Conservation (phyloP, 2,888 invertebrate species). For the Plebejus melissa region DNA sequence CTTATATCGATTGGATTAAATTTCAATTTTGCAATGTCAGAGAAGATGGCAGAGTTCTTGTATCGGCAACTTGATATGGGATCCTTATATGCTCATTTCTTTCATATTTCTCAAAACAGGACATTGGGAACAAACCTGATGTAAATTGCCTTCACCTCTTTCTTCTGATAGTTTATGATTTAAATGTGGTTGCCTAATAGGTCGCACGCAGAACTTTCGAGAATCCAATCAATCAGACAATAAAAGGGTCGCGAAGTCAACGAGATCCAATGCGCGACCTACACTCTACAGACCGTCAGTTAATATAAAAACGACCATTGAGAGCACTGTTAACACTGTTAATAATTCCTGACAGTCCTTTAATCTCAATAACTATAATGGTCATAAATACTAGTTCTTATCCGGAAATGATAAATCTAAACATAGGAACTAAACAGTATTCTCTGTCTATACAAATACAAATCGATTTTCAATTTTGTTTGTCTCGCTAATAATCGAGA, state of each 20-base stretch:
- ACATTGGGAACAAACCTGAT: background rate
- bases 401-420: background rate
- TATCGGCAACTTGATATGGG: background rate
- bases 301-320: constrained; percentile 13
- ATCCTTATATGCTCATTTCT: background rate
- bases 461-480: no score
- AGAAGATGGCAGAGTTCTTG: background rate
- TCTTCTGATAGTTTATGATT: background rate
- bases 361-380: background rate
- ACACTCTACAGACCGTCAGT: background rate
- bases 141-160: background rate
- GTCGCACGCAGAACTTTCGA: constrained; percentile 52
- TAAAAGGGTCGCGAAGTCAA: constrained; percentile 53
- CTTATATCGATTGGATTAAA: no score
- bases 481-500: no score
- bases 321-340: background rate
- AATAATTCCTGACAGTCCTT: background rate
- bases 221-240: constrained; percentile 42
- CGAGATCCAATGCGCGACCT: constrained; percentile 44
- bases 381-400: background rate
- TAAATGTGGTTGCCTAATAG: constrained; percentile 16
- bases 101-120: background rate
- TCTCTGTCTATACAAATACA: background rate
- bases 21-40: background rate
- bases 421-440: background rate